phyloP scores from a whole-genome alignment of 2,113 vertebrate genomes.

The Neomonachus schauinslandi region DNA sequence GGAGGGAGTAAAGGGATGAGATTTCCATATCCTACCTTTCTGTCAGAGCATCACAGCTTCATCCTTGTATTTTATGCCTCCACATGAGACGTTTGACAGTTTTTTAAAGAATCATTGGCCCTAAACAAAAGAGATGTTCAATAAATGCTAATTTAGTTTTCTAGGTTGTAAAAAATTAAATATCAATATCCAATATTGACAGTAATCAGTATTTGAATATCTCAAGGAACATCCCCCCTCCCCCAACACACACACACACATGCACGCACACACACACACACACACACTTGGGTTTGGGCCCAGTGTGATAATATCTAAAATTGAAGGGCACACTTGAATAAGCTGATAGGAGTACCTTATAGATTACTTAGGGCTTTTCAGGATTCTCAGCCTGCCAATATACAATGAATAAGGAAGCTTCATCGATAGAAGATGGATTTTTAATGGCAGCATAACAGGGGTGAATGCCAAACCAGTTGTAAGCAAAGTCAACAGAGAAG shows the following conservation, averaged over 20 bases:
- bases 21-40: background rate
- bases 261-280: background rate
- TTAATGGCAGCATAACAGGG: background rate
- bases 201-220: background rate
- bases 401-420: background rate
- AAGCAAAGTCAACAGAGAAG: background rate
- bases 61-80: background rate
- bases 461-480: background rate
- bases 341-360: background rate
- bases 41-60: background rate
- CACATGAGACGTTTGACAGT: background rate
- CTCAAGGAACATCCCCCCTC: background rate
- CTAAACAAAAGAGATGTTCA: background rate
- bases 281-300: background rate
- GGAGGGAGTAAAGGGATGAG: background rate
- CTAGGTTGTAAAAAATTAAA: background rate
- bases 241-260: background rate
- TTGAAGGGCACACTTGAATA: background rate
- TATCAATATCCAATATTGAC: background rate
- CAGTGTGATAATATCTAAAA: background rate
- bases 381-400: background rate
- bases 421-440: background rate
- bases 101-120: background rate
- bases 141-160: background rate
- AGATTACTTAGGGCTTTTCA: background rate